Base-by-base conservation (phyloP, 2,113 vertebrate genomes). In the Mormyrus lacerda region DNA sequence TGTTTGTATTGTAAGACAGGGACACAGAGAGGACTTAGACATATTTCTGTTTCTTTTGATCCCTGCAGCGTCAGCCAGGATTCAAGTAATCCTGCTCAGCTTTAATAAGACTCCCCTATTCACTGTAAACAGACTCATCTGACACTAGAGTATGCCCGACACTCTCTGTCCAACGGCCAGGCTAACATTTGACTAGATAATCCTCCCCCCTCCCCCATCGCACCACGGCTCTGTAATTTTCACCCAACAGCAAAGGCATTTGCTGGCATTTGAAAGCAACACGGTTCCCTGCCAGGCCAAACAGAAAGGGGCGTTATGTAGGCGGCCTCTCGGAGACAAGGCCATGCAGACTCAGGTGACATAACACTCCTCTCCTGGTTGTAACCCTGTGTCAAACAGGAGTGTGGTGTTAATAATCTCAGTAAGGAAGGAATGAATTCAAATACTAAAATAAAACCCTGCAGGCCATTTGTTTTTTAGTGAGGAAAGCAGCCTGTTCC, bases 361-460 rank as follows among this genome's bases (percentile, higher is more conserved):
- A 91, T 89, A 90, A 90, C 86, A 65, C 47, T 90, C 48, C 61
- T 61, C 73, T 76, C 42, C 51, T 87, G 89, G 55, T 27, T 24
- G 17, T 47, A 84, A 84, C 21, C 39, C 82, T 47, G 82, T 84
- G 42, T 84, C 73, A 42, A 79, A 42, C 11, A 79, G 31, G 35
- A 84, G 39, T 45, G 82, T 11, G 19, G 21, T 24, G 15, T 44
- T 84, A 84, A 24, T 42, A 84, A 79, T 79, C 35, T 42, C 35
- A 79, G 73, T 42, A 35, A 79, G 15, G 73, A 79, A 42, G 39
- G 31, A 42, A 79, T 42, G 9, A 69, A 69, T 69, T 31, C 4
- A 39, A 19, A 76, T 17, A 17, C 27, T 13, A 73, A 73, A 6
- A 42, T 42, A 42, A 76, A 39, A 27, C 11, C 4, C 1, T 39